Evolutionary conservation across 2,888 invertebrate species (phyloP).

Genomic region (Tetropium fuscum): DNA sequence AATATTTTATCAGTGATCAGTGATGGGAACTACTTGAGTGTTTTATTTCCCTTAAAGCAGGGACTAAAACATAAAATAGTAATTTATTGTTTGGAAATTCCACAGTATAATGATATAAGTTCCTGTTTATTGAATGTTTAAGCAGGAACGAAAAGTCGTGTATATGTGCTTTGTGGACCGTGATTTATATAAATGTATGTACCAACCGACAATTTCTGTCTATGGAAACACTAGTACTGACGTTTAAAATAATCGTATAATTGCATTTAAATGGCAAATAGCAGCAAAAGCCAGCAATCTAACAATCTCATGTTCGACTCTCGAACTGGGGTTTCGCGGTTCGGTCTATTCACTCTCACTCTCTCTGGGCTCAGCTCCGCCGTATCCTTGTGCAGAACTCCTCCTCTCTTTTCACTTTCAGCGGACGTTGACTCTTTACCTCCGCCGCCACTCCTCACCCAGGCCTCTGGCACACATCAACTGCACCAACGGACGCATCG

Average conservation of each 20-base stretch:
- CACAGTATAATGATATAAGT: too few species aligned
- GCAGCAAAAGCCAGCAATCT: constrained; percentile 23
- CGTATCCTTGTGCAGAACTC: constrained; percentile 57
- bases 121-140: too few species aligned
- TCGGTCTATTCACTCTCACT: constrained; percentile 26
- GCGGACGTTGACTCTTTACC: constrained; percentile 56
- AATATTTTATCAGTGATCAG: too few species aligned
- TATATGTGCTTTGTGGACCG: neutral
- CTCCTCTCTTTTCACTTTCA: constrained; percentile 62
- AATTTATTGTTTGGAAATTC: too few species aligned
- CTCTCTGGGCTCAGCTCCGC: constrained; percentile 23
- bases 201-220: too few species aligned
- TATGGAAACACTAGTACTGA: constrained; percentile 1
- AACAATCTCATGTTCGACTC: constrained; percentile 22
- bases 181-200: too few species aligned
- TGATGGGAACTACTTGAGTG: too few species aligned
- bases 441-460: constrained; percentile 31
- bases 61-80: too few species aligned
- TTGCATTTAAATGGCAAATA: constrained; percentile 25
- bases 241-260: constrained; percentile 28
- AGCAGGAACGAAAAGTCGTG: neutral
- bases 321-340: constrained; percentile 14
- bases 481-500: constrained; percentile 44
- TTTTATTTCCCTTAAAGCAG: too few species aligned
- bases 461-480: constrained; percentile 48